Evolutionary conservation across 2,113 vertebrate species (phyloP).

Genomic region (Coptodon bakossiorum): DNA sequence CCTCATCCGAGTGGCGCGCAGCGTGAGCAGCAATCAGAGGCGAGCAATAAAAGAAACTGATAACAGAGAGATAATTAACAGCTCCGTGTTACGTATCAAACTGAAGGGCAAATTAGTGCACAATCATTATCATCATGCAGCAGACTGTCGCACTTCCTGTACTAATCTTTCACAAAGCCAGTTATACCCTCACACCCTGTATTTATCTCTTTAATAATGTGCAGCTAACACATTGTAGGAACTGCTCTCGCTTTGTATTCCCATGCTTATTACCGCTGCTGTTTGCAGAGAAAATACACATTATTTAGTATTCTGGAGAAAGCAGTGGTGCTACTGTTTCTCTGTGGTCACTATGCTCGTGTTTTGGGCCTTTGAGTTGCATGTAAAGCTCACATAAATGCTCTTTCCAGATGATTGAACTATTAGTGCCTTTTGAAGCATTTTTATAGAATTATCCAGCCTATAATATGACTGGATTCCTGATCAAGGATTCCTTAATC

Average conservation of each 20-base stretch:
- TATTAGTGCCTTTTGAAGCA: neutral
- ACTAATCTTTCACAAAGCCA: neutral
- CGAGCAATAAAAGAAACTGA: conserved; percentile 5
- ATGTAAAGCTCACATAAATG: neutral
- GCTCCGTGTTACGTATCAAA: conserved; percentile 39
- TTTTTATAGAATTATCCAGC: neutral
- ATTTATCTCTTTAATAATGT: neutral
- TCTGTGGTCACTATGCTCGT: neutral
- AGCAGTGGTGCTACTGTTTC: neutral
- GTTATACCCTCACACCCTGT: neutral
- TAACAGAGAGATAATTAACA: conserved; percentile 45
- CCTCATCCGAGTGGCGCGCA: neutral
- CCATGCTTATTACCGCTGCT: neutral
- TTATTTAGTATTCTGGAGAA: neutral
- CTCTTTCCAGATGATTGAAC: neutral
- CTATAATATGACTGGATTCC: neutral
- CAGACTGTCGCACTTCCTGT: neutral
- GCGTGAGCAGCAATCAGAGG: conserved; percentile 34
- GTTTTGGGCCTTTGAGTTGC: neutral
- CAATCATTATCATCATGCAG: conserved; percentile 7
- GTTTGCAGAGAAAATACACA: neutral
- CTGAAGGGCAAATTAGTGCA: conserved; percentile 12
- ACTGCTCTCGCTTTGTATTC: neutral
- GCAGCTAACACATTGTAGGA: neutral
- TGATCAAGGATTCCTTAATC: too few relatives aligned